Percentiles rank a stretch among this genome's conserved stretches.
phyloP scores from a whole-genome alignment of 2,888 invertebrate species.

The Plagodis pulveraria region DNA sequence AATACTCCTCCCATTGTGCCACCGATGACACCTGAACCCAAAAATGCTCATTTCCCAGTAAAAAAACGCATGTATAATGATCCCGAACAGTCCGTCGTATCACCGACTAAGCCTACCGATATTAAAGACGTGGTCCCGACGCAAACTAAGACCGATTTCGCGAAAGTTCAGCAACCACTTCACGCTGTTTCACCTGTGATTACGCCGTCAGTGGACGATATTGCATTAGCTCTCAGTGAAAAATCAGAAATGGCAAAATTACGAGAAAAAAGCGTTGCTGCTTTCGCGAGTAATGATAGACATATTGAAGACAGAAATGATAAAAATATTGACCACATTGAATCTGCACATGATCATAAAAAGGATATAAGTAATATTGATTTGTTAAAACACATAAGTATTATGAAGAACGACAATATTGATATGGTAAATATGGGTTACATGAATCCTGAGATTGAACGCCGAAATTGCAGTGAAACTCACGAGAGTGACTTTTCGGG shows the following conservation, averaged over 20 bases:
- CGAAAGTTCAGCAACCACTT: conserved; percentile 52
- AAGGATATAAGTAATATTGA: conserved; percentile 53
- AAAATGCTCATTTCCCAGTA: conserved; percentile 84
- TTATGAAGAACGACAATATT: conserved; percentile 66
- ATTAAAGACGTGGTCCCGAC: conserved; percentile 47
- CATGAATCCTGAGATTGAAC: conserved; percentile 68
- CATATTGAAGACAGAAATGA: conserved; percentile 52
- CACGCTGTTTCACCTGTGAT: conserved; percentile 51
- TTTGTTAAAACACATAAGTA: conserved; percentile 52
- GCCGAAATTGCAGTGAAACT: conserved; percentile 55
- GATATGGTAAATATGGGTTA: conserved; percentile 83
- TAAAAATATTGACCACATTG: conserved; percentile 48
- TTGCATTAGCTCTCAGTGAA: conserved; percentile 71
- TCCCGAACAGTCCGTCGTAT: conserved; percentile 57
- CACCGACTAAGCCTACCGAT: conserved; percentile 57
- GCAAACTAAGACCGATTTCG: conserved; percentile 59
- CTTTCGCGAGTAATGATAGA: conserved; percentile 41
- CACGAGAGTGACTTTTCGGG: conserved; percentile 53
- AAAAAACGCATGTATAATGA: conserved; percentile 87
- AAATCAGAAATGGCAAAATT: conserved; percentile 71
- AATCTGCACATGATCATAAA: conserved; percentile 53
- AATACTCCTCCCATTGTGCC: conserved; percentile 51
- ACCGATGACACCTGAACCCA: conserved; percentile 56
- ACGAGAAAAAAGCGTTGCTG: conserved; percentile 59
- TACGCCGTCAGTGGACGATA: conserved; percentile 67